Base-by-base conservation (phyloP, 2,888 invertebrate genomes). In the Andricus curvator region DNA sequence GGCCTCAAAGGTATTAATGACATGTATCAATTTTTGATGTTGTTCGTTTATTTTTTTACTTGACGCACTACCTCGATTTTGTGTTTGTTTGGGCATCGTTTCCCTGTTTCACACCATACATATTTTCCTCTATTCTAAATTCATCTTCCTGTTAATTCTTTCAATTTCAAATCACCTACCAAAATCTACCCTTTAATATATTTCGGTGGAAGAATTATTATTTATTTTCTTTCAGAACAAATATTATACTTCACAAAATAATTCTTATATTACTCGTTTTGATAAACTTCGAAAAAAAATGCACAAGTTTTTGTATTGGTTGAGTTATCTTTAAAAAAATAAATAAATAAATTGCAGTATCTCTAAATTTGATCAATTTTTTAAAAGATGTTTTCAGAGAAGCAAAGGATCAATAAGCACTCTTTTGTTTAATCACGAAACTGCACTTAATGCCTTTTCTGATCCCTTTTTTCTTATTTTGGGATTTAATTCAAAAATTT, bases 1-100 rank as follows among this genome's bases (percentile, higher is more conserved):
- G 97, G 97, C 93, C 94, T 97, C 90, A 97, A 97, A 96, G 96
- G 96, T 96, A 95, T 85, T 79, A 48, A 66, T 62, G 48, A 67
- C 2, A 74, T 29, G 74, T 29, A n/a, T 29, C 13, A 33, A 56
- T 56, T 56, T 74, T 56, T 20, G 67, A 33, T 37, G 62, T 62
- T 20, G 37, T 37, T 29, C 51, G 37, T 33, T 20, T 37, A n/a
- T 56, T 51, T 51, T 74, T 74, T 74, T 11, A 56, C 33, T 51
- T 29, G 29, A 9, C 9, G 33, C 74, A 74, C 56, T n/a, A n/a
- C 13, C 33, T 56, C 11, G 20, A 29, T 48, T 17, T 22, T 48
- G 44, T 70, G 20, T 25, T 68, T 68, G 25, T 22, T 22, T 37
- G 17, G 48, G 8, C 25, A 44, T 51, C 25, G 8, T 62, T 62